phyloP scores from a whole-genome alignment of 2,888 invertebrate genomes.

The Ormyrus rosae region DNA sequence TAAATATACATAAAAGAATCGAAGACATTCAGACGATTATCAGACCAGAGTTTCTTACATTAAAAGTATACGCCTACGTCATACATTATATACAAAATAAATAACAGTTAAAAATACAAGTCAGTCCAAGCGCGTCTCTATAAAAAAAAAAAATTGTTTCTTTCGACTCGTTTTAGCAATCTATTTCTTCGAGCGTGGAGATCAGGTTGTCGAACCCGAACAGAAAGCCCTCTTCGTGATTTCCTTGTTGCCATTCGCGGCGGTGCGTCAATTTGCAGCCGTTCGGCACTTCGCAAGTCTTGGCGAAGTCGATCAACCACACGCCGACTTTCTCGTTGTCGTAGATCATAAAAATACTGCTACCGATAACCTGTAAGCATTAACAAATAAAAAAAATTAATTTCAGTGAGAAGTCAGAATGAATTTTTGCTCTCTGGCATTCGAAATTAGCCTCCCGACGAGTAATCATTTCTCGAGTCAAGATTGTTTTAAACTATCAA shows the following conservation, averaged over 20 bases:
- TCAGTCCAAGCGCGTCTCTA: slow-evolving; percentile 42
- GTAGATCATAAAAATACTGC: slow-evolving; percentile 95
- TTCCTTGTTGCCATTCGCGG: slow-evolving; percentile 91
- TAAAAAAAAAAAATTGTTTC: neutral
- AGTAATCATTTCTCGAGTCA: neutral
- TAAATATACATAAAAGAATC: slow-evolving; percentile 23
- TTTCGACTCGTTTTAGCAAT: slow-evolving; percentile 21
- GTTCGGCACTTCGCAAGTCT: slow-evolving; percentile 87
- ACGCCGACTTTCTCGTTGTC: slow-evolving; percentile 92
- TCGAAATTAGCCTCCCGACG: neutral
- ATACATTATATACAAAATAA: slow-evolving; percentile 46
- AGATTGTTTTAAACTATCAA: slow-evolving; percentile 1
- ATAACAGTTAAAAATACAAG: slow-evolving; percentile 44
- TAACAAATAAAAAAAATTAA: slow-evolving; percentile 53
- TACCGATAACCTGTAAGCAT: slow-evolving; percentile 85
- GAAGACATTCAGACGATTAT: slow-evolving; percentile 33
- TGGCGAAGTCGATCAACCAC: slow-evolving; percentile 99
- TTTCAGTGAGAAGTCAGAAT: neutral
- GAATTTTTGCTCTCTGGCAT: neutral
- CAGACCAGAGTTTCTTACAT: slow-evolving; percentile 50
- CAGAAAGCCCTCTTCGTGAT: slow-evolving; percentile 97
- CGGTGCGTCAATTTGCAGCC: slow-evolving; percentile 86
- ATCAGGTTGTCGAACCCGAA: slow-evolving; percentile 95
- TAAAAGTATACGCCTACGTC: neutral
- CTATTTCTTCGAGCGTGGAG: slow-evolving; percentile 78